phyloP scores from a whole-genome alignment of 2,888 invertebrate genomes.

The Trachelus tabidus region DNA sequence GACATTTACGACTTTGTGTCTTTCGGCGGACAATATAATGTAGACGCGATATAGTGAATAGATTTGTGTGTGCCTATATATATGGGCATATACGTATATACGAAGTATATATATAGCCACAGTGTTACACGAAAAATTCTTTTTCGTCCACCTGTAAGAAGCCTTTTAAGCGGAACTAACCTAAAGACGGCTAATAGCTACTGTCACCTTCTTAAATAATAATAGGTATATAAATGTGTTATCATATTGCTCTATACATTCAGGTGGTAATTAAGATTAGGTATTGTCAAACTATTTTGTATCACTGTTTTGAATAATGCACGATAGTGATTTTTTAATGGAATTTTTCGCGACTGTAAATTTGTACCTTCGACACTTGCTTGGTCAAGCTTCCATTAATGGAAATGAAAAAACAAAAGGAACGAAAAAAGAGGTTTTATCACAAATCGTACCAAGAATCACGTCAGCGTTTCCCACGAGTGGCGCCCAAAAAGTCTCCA shows the following conservation, averaged over 20 bases:
- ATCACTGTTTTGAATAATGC: neutral
- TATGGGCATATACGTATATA: slow-evolving; percentile 3
- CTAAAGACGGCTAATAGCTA: neutral
- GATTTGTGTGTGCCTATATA: neutral
- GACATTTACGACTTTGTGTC: slow-evolving; percentile 50
- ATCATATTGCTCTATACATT: neutral
- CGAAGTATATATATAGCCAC: neutral
- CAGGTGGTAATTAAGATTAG: neutral
- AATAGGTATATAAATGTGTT: neutral
- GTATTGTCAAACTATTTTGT: neutral
- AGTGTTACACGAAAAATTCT: neutral
- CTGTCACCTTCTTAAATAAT: neutral
- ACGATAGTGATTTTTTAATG: neutral
- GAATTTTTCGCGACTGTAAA: neutral
- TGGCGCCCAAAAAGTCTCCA: neutral
- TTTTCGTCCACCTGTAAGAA: neutral
- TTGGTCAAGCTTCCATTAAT: neutral
- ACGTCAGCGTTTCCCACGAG: neutral
- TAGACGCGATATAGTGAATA: neutral
- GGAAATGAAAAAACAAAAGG: neutral
- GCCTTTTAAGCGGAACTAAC: neutral
- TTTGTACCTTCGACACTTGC: neutral
- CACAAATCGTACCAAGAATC: neutral
- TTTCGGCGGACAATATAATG: slow-evolving; percentile 19
- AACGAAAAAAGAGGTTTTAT: neutral